These are phyloP conservation scores for Adoxophyes honmai DNA, from an alignment of 1,140 invertebrate genomes.

Conservation along the genomic window DNA sequence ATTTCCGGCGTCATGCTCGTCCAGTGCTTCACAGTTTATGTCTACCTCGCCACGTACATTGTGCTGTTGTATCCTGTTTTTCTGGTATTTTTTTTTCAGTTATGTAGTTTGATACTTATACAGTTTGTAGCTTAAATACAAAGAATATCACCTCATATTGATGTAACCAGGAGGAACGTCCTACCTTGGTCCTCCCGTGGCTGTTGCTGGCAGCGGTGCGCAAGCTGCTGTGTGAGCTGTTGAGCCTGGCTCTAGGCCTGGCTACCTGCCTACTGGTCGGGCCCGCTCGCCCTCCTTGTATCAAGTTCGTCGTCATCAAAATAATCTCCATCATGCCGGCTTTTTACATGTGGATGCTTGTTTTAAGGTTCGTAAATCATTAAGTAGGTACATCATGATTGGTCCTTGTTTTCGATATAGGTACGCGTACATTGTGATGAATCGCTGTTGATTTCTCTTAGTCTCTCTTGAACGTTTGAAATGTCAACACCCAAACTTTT, in stretches of 20 bases:
- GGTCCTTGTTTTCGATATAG: too few relatives aligned
- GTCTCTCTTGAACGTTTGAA: too few relatives aligned
- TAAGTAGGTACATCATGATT: too few relatives aligned
- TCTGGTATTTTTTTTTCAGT: slow-evolving; percentile 35
- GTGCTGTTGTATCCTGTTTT: slow-evolving; percentile 68
- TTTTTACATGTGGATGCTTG: slow-evolving; percentile 66
- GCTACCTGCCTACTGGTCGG: slow-evolving; percentile 59
- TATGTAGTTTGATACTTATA: too few relatives aligned
- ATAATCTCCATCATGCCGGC: slow-evolving; percentile 49
- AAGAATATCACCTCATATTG: too few relatives aligned
- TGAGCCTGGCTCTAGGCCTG: slow-evolving; percentile 56
- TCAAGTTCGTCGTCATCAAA: slow-evolving; percentile 60
- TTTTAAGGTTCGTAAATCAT: slow-evolving; percentile 46
- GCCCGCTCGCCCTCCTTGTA: slow-evolving; percentile 49
- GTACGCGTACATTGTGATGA: too few relatives aligned
- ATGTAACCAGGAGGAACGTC: slow-evolving; percentile 51
- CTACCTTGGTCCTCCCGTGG: slow-evolving; percentile 60
- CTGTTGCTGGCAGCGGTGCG: slow-evolving; percentile 57
- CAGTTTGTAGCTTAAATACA: too few relatives aligned
- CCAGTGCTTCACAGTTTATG: slow-evolving; percentile 66
- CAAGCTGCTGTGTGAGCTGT: slow-evolving; percentile 60
- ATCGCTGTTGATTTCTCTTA: too few relatives aligned
- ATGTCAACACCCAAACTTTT: too few relatives aligned
- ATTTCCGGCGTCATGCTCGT: slow-evolving; percentile 63
- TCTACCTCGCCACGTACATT: slow-evolving; percentile 67